Percentiles rank a stretch among this genome's conserved stretches.
Evolutionary conservation across 2,797 vertebrate species (phyloP).

Genomic region (Chiloscyllium punctatum): DNA sequence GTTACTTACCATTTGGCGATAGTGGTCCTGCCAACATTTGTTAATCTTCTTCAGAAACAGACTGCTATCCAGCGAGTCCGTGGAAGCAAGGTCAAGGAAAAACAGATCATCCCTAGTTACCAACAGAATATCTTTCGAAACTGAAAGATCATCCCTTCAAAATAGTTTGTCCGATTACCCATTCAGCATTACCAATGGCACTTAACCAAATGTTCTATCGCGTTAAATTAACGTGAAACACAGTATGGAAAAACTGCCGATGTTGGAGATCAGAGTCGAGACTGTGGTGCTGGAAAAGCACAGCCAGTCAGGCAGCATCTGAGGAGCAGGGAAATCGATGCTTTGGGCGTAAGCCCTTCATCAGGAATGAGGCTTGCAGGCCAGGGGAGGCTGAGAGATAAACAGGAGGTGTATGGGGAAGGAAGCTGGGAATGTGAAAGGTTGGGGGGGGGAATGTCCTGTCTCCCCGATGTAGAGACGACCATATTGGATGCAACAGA

Average conservation of each 20-base stretch:
- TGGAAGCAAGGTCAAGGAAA: constrained; percentile 55
- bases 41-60: constrained; percentile 66
- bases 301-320: no score
- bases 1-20: constrained; percentile 62
- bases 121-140: neutral
- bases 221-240: neutral
- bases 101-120: neutral
- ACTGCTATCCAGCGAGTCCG: constrained; percentile 86
- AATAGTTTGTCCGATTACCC: neutral
- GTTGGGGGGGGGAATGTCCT: no score
- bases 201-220: neutral
- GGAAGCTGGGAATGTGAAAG: no score
- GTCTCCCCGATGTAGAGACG: no score
- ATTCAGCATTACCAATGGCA: neutral
- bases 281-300: no score
- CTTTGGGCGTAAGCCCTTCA: no score
- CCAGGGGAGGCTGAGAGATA: no score
- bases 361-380: no score
- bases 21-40: constrained; percentile 65
- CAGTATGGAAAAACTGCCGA: neutral
- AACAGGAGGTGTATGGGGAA: no score
- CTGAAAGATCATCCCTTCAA: neutral
- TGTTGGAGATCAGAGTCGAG: no score
- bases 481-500: no score
- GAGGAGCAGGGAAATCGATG: no score